Evolutionary conservation across 2,888 invertebrate genomes (phyloP).

Genomic region (Eupithecia subfuscata): DNA sequence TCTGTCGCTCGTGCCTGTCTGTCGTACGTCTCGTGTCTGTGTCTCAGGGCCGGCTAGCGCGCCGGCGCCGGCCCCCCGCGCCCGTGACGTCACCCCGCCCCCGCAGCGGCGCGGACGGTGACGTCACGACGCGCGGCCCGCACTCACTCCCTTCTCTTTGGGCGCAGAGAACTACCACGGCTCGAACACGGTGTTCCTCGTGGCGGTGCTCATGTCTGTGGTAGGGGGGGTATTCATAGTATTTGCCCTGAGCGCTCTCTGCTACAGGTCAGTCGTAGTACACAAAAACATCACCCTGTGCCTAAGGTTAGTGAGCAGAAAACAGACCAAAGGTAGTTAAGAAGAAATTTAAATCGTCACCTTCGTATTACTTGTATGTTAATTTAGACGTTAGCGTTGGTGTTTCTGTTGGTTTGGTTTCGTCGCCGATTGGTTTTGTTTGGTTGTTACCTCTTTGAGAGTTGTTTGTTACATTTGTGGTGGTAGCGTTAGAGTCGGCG

Average conservation of each 20-base stretch:
- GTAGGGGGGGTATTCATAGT: constrained; percentile 99
- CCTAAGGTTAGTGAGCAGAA: constrained; percentile 99
- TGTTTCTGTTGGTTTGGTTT: constrained; percentile 79
- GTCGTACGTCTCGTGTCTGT: constrained; percentile 59
- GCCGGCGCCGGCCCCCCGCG: constrained; percentile 55
- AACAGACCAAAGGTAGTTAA: constrained; percentile 88
- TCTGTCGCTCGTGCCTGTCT: constrained; percentile 76
- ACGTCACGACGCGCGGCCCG: constrained; percentile 50
- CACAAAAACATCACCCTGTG: constrained; percentile 99
- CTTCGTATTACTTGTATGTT: constrained; percentile 84
- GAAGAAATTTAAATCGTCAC: constrained; percentile 84
- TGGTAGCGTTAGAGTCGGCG: constrained; percentile 81
- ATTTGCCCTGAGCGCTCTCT: constrained; percentile 99
- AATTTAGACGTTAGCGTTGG: constrained; percentile 83
- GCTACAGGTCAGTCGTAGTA: constrained; percentile 99
- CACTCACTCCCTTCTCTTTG: constrained; percentile 75
- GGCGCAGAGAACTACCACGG: constrained; percentile 97
- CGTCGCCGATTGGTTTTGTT: constrained; percentile 79
- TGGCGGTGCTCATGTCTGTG: constrained; percentile 98
- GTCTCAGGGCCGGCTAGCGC: constrained; percentile 48
- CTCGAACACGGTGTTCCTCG: constrained; percentile 98
- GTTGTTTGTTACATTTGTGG: constrained; percentile 75
- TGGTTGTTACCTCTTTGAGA: constrained; percentile 64
- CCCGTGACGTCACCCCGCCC: constrained; percentile 59
- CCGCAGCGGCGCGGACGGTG: constrained; percentile 52